Evolutionary conservation across 2,113 vertebrate species (phyloP).

Genomic region (Gnathonemus longibarbis): DNA sequence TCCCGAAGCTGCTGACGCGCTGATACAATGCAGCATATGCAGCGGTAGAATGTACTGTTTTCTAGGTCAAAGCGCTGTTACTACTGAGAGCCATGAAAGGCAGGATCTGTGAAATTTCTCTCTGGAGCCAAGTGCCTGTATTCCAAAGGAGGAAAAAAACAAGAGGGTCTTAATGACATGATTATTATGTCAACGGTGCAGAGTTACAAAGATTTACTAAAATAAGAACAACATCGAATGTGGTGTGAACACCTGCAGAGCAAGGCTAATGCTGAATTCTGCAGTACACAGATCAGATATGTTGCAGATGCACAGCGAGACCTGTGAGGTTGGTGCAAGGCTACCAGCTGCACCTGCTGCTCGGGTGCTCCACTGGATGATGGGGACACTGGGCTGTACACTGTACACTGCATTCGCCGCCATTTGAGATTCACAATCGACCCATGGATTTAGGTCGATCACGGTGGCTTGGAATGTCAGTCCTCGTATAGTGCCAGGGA

Average conservation of each 20-base stretch:
- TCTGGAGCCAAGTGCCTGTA: no score
- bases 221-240: neutral
- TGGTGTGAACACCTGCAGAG: neutral
- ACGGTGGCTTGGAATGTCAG: conserved; percentile 74
- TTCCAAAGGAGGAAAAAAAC: neutral
- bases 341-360: conserved; percentile 75
- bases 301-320: neutral
- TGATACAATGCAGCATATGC: neutral
- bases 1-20: neutral
- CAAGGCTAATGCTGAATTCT: neutral
- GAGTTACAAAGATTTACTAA: neutral
- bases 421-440: conserved; percentile 87
- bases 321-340: neutral
- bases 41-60: neutral
- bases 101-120: neutral
- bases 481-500: conserved; percentile 76
- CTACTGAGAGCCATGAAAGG: neutral
- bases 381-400: conserved; percentile 82
- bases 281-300: neutral
- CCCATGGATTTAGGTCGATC: conserved; percentile 87
- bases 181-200: neutral
- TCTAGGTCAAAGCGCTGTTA: neutral
- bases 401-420: conserved; percentile 76
- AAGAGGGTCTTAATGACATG: neutral
- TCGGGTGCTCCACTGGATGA: conserved; percentile 84